phyloP scores from a whole-genome alignment of 2,888 invertebrate genomes.

The Catocala nupta region DNA sequence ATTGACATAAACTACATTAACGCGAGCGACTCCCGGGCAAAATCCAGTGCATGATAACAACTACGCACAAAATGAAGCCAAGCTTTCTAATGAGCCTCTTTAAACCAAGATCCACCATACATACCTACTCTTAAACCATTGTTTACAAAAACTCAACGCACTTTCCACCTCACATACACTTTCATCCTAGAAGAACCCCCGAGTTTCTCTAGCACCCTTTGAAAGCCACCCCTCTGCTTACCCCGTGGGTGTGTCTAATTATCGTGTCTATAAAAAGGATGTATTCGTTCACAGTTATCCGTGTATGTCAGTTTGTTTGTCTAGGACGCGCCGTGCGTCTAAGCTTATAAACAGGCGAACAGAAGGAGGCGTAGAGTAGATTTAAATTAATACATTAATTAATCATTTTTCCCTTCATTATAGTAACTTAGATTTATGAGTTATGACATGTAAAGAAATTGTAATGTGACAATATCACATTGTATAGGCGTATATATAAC shows the following conservation, averaged over 20 bases:
- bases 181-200: neutral
- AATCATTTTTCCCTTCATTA: too few relatives aligned
- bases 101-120: too few relatives aligned
- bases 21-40: too few relatives aligned
- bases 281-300: conserved; percentile 49
- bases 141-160: neutral
- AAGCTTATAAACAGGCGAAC: conserved; percentile 31
- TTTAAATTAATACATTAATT: too few relatives aligned
- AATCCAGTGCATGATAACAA: too few relatives aligned
- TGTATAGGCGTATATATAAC: too few relatives aligned
- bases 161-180: neutral
- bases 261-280: conserved; percentile 47
- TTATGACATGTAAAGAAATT: neutral
- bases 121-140: too few relatives aligned
- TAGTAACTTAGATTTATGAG: too few relatives aligned
- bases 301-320: conserved; percentile 58
- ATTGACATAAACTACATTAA: too few relatives aligned
- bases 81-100: too few relatives aligned
- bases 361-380: conserved; percentile 33
- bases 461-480: too few relatives aligned
- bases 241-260: conserved; percentile 34
- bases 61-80: too few relatives aligned
- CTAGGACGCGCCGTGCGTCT: conserved; percentile 49
- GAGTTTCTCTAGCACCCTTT: conserved; percentile 2
- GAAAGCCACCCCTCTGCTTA: conserved; percentile 3